Evolutionary conservation across 2,797 vertebrate genomes (phyloP).

Genomic region (Knipowitschia caucasica): DNA sequence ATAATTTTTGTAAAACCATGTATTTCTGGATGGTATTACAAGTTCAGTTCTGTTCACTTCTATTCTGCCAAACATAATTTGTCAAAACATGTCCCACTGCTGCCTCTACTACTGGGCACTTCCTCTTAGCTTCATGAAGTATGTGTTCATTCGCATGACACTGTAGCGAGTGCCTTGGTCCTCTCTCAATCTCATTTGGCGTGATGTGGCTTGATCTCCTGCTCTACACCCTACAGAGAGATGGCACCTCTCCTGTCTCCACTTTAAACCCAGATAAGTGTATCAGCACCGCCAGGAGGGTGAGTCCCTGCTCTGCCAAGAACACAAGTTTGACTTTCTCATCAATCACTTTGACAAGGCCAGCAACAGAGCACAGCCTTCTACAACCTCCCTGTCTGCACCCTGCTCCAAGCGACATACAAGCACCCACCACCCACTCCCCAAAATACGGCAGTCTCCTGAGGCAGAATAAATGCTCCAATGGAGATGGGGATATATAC

Average conservation of each 20-base stretch:
- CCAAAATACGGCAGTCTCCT: slow-evolving; percentile 29
- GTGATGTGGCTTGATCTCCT: slow-evolving; percentile 60
- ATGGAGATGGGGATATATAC: slow-evolving; percentile 17
- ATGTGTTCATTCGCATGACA: slow-evolving; percentile 24
- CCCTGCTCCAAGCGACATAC: slow-evolving; percentile 6
- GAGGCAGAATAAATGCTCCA: slow-evolving; percentile 20
- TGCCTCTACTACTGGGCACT: slow-evolving; percentile 9
- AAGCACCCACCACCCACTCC: slow-evolving; percentile 17
- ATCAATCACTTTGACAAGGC: slow-evolving; percentile 77
- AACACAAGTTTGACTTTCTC: slow-evolving; percentile 66
- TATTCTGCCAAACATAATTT: slow-evolving; percentile 18
- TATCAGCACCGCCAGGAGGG: slow-evolving; percentile 66
- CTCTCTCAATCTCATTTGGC: slow-evolving; percentile 49
- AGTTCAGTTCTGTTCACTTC: slow-evolving; percentile 17
- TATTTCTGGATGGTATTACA: no score
- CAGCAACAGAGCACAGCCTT: slow-evolving; percentile 58
- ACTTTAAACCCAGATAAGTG: slow-evolving; percentile 67
- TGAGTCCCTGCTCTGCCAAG: slow-evolving; percentile 64
- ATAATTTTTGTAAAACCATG: no score
- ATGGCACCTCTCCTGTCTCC: slow-evolving; percentile 45
- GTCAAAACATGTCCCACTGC: no score
- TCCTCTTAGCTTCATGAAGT: slow-evolving; percentile 1
- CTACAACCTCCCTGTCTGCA: slow-evolving; percentile 34
- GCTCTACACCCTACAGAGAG: slow-evolving; percentile 58
- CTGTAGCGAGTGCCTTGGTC: slow-evolving; percentile 36